These are phyloP conservation scores for Popillia japonica DNA, from an alignment of 1,140 invertebrate species.

Conservation along the genomic window DNA sequence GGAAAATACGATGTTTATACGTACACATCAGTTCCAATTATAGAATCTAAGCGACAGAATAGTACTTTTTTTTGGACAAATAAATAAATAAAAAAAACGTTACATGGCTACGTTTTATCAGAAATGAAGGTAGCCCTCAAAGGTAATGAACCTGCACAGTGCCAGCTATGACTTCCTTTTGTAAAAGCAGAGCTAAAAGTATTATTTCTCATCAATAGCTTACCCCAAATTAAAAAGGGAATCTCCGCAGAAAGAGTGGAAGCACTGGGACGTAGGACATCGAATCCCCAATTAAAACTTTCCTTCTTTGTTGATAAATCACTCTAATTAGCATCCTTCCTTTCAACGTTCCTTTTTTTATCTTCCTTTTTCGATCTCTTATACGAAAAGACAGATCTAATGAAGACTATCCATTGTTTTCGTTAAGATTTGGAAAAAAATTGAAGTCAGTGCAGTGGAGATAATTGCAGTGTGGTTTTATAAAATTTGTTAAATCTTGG, in stretches of 20 bases:
- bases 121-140: background rate
- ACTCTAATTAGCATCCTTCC: background rate
- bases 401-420: background rate
- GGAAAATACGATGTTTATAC: too few species aligned
- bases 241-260: background rate
- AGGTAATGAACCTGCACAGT: background rate
- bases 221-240: background rate
- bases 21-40: too few species aligned
- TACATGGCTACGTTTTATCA: too few species aligned
- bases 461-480: too few species aligned
- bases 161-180: background rate
- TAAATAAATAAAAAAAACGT: too few species aligned
- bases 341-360: background rate
- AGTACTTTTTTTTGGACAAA: too few species aligned
- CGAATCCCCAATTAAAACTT: slow-evolving; percentile 12
- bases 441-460: background rate
- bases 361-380: background rate
- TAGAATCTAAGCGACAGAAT: too few species aligned
- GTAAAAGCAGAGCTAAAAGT: background rate
- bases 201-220: too few species aligned
- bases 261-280: background rate
- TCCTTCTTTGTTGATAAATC: background rate
- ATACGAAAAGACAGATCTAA: background rate
- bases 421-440: background rate
- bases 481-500: too few species aligned